Base-by-base conservation (phyloP, 2,888 invertebrate species). In the Atethmia centrago region DNA sequence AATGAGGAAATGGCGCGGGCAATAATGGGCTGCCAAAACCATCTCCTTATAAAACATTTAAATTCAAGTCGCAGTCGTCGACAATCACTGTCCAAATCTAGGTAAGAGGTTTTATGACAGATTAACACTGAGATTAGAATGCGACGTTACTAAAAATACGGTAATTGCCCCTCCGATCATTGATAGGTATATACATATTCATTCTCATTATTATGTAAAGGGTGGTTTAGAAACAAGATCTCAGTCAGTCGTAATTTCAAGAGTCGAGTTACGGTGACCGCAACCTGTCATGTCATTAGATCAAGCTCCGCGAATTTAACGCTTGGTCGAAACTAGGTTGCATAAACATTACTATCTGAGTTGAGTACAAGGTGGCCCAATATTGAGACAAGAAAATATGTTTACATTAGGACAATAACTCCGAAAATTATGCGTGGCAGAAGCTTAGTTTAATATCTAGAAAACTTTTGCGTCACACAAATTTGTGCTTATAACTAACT, bases 211-310 rank as follows among this genome's bases (percentile, higher is more conserved):
- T 42, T 74, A 28, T 36, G 19, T 21, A 62, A 53, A 40, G 19
- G 56, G n/a, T 2, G 2, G 36, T 45, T 40, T 5, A 56, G 55
- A 79, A 55, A 72, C 49, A 83, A 56, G 59, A 78, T 79, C 73
- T 47, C 12, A 40, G 62, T 56, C 28, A 49, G 49, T 61, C 47
- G n/a, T 58, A 49, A 63, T 78, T 70, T 58, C 45, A 71, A 75
- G 53, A 53, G n/a, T 81, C 70, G 31, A 55, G 71, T 85, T 85
- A 64, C 85, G 49, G 55, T 77, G 53, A 85, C 83, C 79, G 59
- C 85, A 85, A 64, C 66, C 36, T 56, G 61, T 62, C 76, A 47
- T 68, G 83, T 70, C 64, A 71, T 78, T 58, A 85, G 69, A 69
- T 85, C 83, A 66, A 82, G 67, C 61, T 45, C 47, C 51, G 56